A percentile compares a stretch with the other conserved stretches of the same genome.
Evolutionary conservation across 2,113 vertebrate genomes (phyloP).

Genomic region (Columba janthina): DNA sequence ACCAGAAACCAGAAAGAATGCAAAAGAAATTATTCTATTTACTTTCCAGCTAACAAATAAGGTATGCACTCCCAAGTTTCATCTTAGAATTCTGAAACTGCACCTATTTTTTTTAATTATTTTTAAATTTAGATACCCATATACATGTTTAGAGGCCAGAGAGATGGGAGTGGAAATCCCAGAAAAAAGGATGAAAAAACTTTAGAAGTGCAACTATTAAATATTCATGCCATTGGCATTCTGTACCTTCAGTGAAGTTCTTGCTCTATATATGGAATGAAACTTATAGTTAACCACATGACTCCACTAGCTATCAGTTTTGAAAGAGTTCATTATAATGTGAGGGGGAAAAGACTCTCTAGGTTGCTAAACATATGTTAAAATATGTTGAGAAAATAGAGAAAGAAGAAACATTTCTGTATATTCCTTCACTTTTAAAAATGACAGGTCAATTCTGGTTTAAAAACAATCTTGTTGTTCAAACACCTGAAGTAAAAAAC

Average conservation of each 20-base stretch:
- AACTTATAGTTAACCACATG: slow-evolving; percentile 8
- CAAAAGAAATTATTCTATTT: not conserved
- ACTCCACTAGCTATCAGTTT: slow-evolving; percentile 15
- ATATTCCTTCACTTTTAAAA: not conserved
- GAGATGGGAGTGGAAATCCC: slow-evolving; percentile 13
- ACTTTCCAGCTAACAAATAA: not conserved
- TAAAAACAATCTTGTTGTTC: not conserved
- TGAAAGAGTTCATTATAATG: not conserved
- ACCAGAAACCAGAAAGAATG: not conserved
- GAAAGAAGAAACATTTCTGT: not conserved
- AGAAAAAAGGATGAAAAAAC: slow-evolving; percentile 22
- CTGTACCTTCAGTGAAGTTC: slow-evolving; percentile 14
- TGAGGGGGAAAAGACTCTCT: not conserved
- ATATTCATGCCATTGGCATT: slow-evolving; percentile 46
- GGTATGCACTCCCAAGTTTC: not conserved
- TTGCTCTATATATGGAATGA: slow-evolving; percentile 1
- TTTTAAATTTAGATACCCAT: not conserved
- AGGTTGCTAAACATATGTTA: not conserved
- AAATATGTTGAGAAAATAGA: not conserved
- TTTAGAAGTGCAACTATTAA: slow-evolving; percentile 25
- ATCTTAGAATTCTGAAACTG: not conserved
- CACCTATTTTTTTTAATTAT: not conserved
- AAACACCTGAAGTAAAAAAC: not conserved
- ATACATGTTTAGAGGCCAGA: slow-evolving; percentile 4
- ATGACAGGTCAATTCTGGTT: not conserved